Evolutionary conservation across 2,888 invertebrate genomes (phyloP).

Genomic region (Coleophora deauratella): DNA sequence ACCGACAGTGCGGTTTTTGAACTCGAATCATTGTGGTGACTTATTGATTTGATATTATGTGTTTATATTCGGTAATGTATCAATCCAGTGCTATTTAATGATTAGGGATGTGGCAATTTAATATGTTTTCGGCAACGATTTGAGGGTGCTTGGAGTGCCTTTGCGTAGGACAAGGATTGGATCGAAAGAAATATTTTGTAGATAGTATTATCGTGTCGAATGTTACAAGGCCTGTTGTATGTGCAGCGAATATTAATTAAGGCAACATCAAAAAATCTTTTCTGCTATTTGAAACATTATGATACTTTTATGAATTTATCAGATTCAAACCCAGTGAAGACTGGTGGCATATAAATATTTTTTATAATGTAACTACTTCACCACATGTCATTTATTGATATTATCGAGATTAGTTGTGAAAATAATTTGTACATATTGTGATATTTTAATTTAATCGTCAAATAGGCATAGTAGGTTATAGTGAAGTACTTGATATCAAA

Average conservation of each 20-base stretch:
- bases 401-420: conserved; percentile 52
- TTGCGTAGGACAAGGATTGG: conserved; percentile 31
- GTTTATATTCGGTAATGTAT: conserved; percentile 8
- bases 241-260: conserved; percentile 29
- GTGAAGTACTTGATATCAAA: conserved; percentile 44
- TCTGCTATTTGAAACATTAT: no score
- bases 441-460: conserved; percentile 70
- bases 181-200: conserved; percentile 27
- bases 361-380: no score
- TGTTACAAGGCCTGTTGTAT: conserved; percentile 32
- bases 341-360: no score
- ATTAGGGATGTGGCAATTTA: conserved; percentile 32
- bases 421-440: conserved; percentile 71
- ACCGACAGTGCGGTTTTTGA: background rate
- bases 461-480: conserved; percentile 58
- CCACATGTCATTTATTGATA: conserved; percentile 36
- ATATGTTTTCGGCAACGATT: conserved; percentile 21
- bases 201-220: conserved; percentile 46
- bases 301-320: no score
- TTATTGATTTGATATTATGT: conserved; percentile 3
- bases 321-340: background rate
- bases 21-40: conserved; percentile 1
- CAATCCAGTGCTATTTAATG: conserved; percentile 21
- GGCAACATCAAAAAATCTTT: background rate
- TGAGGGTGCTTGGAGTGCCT: conserved; percentile 48